Percentiles rank a stretch among this genome's conserved stretches.
These are phyloP conservation scores for Nomia melanderi DNA, from an alignment of 1,140 invertebrate species.

Conservation along the genomic window DNA sequence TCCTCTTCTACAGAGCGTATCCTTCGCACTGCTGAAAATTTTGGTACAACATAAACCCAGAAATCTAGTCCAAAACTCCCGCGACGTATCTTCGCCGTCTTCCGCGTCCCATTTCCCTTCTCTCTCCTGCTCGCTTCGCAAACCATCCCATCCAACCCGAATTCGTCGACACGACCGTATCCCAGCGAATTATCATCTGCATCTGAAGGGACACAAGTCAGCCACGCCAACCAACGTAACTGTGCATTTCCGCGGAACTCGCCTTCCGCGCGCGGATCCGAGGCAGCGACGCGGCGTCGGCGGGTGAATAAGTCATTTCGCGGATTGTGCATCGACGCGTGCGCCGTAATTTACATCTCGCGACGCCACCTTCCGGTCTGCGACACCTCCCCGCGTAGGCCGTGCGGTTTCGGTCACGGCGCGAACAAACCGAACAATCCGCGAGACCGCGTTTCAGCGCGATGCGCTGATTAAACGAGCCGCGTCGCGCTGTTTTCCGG, in stretches of 20 bases:
- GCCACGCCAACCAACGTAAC: neutral
- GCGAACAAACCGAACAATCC: neutral
- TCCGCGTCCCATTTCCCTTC: too few relatives aligned
- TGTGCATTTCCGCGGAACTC: neutral
- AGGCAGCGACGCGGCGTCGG: too few relatives aligned
- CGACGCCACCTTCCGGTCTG: neutral
- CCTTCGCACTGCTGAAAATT: too few relatives aligned
- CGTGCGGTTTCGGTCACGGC: neutral
- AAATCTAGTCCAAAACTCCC: too few relatives aligned
- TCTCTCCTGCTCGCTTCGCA: too few relatives aligned
- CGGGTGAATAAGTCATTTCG: neutral
- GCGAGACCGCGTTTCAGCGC: neutral
- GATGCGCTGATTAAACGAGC: constrained; percentile 13
- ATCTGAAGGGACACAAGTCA: too few relatives aligned
- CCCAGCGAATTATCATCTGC: too few relatives aligned
- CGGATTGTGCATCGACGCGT: neutral
- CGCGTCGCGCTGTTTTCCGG: neutral
- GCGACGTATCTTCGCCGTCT: too few relatives aligned
- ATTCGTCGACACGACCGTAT: too few relatives aligned
- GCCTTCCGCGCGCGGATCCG: neutral
- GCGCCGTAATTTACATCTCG: neutral
- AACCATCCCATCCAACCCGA: too few relatives aligned
- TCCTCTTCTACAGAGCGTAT: too few relatives aligned
- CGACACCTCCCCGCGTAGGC: neutral
- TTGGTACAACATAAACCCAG: too few relatives aligned